Evolutionary conservation across 2,113 vertebrate species (phyloP), one percentile per base, ranked within the genome.

Genomic region (Willisornis vidua): DNA sequence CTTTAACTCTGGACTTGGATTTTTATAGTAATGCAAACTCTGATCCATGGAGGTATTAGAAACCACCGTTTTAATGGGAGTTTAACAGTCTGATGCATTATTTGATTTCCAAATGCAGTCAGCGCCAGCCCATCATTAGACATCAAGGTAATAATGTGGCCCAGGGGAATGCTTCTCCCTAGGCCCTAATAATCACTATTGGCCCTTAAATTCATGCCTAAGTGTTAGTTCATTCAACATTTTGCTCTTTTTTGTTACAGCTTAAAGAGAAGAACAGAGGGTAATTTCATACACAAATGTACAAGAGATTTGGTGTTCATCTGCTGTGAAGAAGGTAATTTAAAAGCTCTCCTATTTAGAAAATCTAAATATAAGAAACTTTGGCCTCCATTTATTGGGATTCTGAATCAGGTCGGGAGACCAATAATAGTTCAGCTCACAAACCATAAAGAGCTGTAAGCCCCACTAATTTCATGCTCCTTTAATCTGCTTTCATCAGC

Each of bases 401-500:
- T 78, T 88, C 87, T 54, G 62, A 86, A 80, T 84, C 93, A 90
- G 93, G 89, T 79, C 86, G 92, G 49, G 81, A 97, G 93, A 92
- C 89, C 78, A 81, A 85, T 92, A 94, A 95, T 70, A 92, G 94
- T 87, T 72, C 68, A 67, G 81, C 81, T 90, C 92, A 87, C 83
- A 96, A 93, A 85, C 39, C 80, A 89, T 88, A 57, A 93, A 97
- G 89, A 91, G 71, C 93, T 52, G 67, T 91, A 78, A 92, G 75
- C 80, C 65, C 66, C 78, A 81, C 62, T 94, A 95, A 97, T 96
- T 96, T 96, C 76, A 97, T 71, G 83, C 78, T 77, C 86, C 90
- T 97, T 97, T 96, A 93, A 97, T 90, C 93, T 91, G 77, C 73
- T 97, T 95, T 96, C 85, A 87, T 93, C 91, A 95, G 85, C 87